Evolutionary conservation across 2,888 invertebrate genomes (phyloP).

Genomic region (Bembecia ichneumoniformis): DNA sequence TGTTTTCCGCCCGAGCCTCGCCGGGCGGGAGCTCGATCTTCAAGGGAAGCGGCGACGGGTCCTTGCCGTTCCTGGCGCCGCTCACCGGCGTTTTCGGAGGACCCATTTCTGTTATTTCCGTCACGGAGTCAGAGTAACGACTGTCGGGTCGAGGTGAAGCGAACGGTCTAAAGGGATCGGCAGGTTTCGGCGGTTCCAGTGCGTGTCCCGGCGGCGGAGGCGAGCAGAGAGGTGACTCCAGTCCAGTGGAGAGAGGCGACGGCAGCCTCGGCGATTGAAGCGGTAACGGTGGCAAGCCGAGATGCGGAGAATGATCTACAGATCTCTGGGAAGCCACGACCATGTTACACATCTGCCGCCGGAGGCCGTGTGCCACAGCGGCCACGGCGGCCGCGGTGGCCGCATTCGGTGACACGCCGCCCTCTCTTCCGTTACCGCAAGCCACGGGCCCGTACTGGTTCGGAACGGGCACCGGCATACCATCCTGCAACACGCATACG

Average conservation of each 20-base stretch:
- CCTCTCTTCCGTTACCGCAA: constrained; percentile 71
- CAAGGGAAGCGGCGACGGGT: constrained; percentile 73
- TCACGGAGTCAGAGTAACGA: constrained; percentile 75
- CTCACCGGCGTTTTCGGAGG: constrained; percentile 51
- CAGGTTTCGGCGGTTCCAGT: constrained; percentile 72
- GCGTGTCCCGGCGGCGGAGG: constrained; percentile 77
- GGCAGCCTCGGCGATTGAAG: constrained; percentile 60
- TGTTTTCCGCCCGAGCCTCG: constrained; percentile 74
- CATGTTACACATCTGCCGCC: constrained; percentile 90
- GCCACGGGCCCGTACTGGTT: constrained; percentile 72
- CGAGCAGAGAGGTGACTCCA: constrained; percentile 75
- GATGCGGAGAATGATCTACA: constrained; percentile 63
- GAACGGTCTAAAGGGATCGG: constrained; percentile 71
- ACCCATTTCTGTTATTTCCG: constrained; percentile 56
- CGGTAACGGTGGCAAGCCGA: constrained; percentile 49
- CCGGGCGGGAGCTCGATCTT: constrained; percentile 76
- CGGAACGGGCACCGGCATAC: constrained; percentile 54
- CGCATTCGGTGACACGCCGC: constrained; percentile 72
- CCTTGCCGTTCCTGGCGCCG: constrained; percentile 48
- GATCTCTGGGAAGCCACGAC: constrained; percentile 73
- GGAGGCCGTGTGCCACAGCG: constrained; percentile 86
- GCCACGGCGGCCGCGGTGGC: constrained; percentile 89
- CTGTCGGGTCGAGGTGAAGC: constrained; percentile 71
- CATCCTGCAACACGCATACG: constrained; percentile 72
- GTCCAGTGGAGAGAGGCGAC: constrained; percentile 71